Evolutionary conservation across 1,140 invertebrate genomes (phyloP).

Genomic region (Lepidurus couesii): DNA sequence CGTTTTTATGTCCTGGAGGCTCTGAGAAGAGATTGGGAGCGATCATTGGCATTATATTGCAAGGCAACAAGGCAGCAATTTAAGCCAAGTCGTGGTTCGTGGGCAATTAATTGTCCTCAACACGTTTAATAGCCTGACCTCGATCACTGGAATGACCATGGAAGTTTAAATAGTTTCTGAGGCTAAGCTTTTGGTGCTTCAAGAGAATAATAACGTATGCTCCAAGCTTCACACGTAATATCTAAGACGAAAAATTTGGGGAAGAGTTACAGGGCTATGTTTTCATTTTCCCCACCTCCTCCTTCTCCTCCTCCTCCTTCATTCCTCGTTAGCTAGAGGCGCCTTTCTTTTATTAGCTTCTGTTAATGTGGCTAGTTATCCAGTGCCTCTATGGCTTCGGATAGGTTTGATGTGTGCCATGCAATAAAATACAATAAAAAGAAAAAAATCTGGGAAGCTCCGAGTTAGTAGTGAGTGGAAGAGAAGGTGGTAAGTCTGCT

Average conservation of each 20-base stretch:
- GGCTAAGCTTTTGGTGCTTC: neutral
- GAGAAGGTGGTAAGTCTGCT: slow-evolving; percentile 15
- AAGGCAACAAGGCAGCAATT: slow-evolving; percentile 11
- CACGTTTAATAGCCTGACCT: slow-evolving; percentile 19
- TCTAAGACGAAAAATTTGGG: neutral
- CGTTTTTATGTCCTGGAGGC: neutral
- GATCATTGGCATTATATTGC: slow-evolving; percentile 10
- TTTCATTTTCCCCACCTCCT: neutral
- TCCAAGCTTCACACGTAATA: too few species aligned
- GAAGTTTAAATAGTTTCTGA: neutral
- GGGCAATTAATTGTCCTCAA: slow-evolving; percentile 19
- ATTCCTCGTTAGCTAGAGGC: slow-evolving; percentile 1
- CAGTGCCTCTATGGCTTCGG: neutral
- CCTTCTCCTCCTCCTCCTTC: neutral
- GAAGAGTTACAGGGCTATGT: neutral
- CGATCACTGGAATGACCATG: neutral
- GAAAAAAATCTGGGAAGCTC: slow-evolving; percentile 18
- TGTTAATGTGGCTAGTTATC: slow-evolving; percentile 22
- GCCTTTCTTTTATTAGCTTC: slow-evolving; percentile 17
- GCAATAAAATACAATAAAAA: neutral
- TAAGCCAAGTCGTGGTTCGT: slow-evolving; percentile 19
- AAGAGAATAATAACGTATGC: too few species aligned
- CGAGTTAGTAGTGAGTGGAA: neutral
- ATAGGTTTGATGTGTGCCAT: slow-evolving; percentile 16
- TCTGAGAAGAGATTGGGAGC: neutral